phyloP scores from a whole-genome alignment of 92 coral and sea anemone genomes.

The Epizoanthus fatuus region DNA sequence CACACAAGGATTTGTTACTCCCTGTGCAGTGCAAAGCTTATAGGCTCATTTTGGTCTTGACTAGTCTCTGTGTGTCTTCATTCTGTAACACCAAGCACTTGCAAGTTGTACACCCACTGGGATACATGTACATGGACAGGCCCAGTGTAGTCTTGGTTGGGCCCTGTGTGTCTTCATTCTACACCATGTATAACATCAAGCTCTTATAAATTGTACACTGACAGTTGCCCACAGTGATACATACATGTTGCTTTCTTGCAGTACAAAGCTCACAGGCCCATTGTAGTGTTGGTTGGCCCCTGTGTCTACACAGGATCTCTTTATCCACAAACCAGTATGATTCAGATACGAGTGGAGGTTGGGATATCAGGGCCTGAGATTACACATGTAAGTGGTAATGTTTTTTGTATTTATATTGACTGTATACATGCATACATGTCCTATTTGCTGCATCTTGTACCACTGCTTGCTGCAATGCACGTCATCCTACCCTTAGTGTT shows the following conservation, averaged over 20 bases:
- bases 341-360: conserved; percentile 73
- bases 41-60: too few relatives aligned
- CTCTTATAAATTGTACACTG: not conserved
- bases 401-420: not conserved
- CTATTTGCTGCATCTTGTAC: not conserved
- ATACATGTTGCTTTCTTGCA: not conserved
- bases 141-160: too few relatives aligned
- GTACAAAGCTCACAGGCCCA: conserved; percentile 65
- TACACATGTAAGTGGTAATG: conserved; percentile 47
- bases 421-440: not conserved
- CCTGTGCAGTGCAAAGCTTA: too few relatives aligned
- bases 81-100: too few relatives aligned
- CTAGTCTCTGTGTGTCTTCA: too few relatives aligned
- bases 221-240: not conserved
- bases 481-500: too few relatives aligned
- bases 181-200: not conserved
- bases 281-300: conserved; percentile 82
- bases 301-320: conserved; percentile 76
- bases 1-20: too few relatives aligned
- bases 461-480: not conserved
- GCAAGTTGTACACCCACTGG: too few relatives aligned
- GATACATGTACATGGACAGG: too few relatives aligned
- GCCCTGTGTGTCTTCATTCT: too few relatives aligned
- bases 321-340: conserved; percentile 48
- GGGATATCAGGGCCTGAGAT: conserved; percentile 78